Evolutionary conservation across 2,113 vertebrate genomes (phyloP), one percentile per base, ranked within the genome.

Genomic region (Hippocampus abdominalis): DNA sequence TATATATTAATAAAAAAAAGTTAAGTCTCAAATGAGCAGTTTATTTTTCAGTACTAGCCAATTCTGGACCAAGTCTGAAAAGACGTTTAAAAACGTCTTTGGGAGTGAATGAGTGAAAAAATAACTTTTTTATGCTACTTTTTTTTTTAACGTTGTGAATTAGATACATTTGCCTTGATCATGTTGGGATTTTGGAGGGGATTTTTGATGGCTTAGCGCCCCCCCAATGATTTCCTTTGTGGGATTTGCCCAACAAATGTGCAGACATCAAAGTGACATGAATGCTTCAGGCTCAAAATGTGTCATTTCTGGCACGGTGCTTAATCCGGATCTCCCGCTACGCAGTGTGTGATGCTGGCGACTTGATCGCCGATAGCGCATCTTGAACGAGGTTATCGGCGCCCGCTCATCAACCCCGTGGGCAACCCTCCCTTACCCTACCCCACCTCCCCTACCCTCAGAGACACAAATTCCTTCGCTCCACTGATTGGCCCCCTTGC

Each of bases 401-500:
- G 12, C 62, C 39, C 3, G 32, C 60, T 9, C 32, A 29, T 39
- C 18, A 13, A 7, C 15, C 57, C 27, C 21, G 18, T 42, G 61
- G 61, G 39, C 61, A 21, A 32, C 29, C 29, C 3, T 4, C 29
- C 29, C 29, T 32, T 32, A 32, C 32, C 32, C 32, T 5, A 4
- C 32, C 32, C 32, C 32, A 4, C 0, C 4, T 21, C 21, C 42
- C 8, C 25, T 9, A 1, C 49, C 48, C 49, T 32, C 49, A 51
- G 56, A 40, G 49, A 68, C 57, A 71, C 59, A 76, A 75, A 76
- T 72, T 57, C 81, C 69, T 29, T 36, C 23, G 16, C 8, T 9
- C 42, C 81, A 86, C 86, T 76, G 87, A 78, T 77, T 83, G 83
- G 87, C 84, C 75, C 78, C 79, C 70, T 77, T 78, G 74, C 51